A percentile compares a stretch with the other conserved stretches of the same genome.
These are phyloP conservation scores for Patella depressa DNA, from an alignment of 2,888 invertebrate species.

Conservation along the genomic window DNA sequence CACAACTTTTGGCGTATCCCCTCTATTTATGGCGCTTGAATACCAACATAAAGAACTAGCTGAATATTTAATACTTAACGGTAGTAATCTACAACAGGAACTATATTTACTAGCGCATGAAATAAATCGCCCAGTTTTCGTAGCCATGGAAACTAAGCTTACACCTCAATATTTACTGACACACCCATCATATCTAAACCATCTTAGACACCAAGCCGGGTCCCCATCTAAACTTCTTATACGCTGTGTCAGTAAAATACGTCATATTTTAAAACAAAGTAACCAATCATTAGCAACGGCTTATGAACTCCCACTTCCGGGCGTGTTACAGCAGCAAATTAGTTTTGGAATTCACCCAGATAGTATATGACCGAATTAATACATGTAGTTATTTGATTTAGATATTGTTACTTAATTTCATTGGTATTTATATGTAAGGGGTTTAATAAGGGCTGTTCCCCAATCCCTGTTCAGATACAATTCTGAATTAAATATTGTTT, in stretches of 20 bases:
- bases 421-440: too few species aligned
- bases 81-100: conserved; percentile 16
- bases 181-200: background rate
- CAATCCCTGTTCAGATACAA: too few species aligned
- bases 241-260: background rate
- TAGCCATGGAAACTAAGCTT: background rate
- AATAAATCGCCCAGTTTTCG: background rate
- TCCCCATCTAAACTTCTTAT: background rate
- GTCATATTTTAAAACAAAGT: background rate
- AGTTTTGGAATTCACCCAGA: background rate
- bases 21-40: conserved; percentile 19
- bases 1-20: conserved; percentile 15
- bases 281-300: background rate
- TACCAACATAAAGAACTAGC: conserved; percentile 16
- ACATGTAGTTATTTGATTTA: too few species aligned
- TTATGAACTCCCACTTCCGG: background rate
- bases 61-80: conserved; percentile 12
- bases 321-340: background rate
- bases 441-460: too few species aligned
- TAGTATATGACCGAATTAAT: too few species aligned
- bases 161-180: background rate
- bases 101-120: conserved; percentile 9
- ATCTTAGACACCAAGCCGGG: background rate
- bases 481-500: too few species aligned
- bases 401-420: too few species aligned